Conservation (phyloP, 2,888 invertebrate genomes). For the Hedychridium roseum region DNA sequence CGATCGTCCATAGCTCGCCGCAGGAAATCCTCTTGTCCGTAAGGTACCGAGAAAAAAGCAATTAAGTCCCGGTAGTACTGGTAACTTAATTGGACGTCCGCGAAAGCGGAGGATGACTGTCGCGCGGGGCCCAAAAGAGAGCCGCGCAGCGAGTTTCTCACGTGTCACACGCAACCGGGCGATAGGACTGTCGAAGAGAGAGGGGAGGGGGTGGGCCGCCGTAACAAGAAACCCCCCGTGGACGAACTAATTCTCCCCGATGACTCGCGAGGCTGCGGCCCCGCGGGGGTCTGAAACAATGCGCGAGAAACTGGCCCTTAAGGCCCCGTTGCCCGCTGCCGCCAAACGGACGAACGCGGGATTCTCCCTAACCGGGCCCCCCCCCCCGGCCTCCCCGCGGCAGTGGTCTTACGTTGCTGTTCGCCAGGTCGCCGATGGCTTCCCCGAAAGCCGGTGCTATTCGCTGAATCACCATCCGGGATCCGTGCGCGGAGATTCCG, state of each 20-base stretch:
- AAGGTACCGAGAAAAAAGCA: too few species aligned
- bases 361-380: too few species aligned
- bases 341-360: too few species aligned
- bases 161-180: slow-evolving; percentile 35
- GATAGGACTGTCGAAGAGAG: slow-evolving; percentile 11
- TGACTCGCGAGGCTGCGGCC: slow-evolving; percentile 59
- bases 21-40: too few species aligned
- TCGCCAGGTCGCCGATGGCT: too few species aligned
- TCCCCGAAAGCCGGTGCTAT: slow-evolving; percentile 33
- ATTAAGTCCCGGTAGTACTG: slow-evolving; percentile 1
- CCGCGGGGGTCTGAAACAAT: slow-evolving; percentile 63
- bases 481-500: slow-evolving; percentile 37
- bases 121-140: slow-evolving; percentile 4
- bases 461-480: slow-evolving; percentile 49
- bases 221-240: slow-evolving; percentile 62
- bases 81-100: slow-evolving; percentile 1
- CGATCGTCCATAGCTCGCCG: too few species aligned
- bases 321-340: slow-evolving; percentile 32
- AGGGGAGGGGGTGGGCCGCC: slow-evolving; percentile 42
- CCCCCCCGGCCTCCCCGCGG: not conserved
- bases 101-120: slow-evolving; percentile 14
- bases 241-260: slow-evolving; percentile 62
- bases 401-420: too few species aligned
- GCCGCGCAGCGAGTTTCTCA: slow-evolving; percentile 34
- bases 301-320: slow-evolving; percentile 54